A percentile compares a stretch with the other conserved stretches of the same genome.
These are phyloP conservation scores for Dendrocincla fuliginosa DNA, from an alignment of 2,797 vertebrate species.

Conservation along the genomic window DNA sequence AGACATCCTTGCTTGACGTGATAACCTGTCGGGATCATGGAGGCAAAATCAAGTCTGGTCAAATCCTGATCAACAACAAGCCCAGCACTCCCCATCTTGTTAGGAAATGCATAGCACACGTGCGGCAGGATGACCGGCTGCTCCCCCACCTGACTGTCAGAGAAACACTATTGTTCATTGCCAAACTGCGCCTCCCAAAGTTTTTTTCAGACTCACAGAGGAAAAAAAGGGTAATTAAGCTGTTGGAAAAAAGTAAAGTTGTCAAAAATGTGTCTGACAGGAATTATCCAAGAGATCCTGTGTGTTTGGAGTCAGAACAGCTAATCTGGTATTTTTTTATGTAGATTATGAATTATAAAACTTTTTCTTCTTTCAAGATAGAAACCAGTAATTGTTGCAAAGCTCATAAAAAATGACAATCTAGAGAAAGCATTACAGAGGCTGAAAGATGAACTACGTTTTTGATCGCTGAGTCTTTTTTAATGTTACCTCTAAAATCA, in stretches of 20 bases:
- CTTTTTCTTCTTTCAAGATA: conserved; percentile 45
- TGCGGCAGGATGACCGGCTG: conserved; percentile 91
- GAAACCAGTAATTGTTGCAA: conserved; percentile 51
- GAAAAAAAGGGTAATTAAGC: conserved; percentile 86
- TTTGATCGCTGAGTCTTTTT: not conserved
- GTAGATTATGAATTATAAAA: conserved; percentile 56
- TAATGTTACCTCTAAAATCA: not conserved
- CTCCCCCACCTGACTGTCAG: conserved; percentile 92
- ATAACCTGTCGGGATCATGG: conserved; percentile 89
- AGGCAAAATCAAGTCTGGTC: conserved; percentile 83
- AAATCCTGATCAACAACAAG: conserved; percentile 87
- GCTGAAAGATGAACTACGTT: not conserved
- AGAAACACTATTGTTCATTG: conserved; percentile 89
- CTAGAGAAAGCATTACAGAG: conserved; percentile 29
- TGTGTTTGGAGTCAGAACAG: conserved; percentile 54
- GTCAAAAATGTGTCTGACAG: conserved; percentile 66
- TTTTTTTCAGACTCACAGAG: conserved; percentile 87
- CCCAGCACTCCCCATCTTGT: conserved; percentile 85
- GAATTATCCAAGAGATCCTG: conserved; percentile 37
- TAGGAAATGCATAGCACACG: conserved; percentile 89
- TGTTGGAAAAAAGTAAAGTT: conserved; percentile 58
- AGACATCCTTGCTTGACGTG: conserved; percentile 90
- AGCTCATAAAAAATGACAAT: conserved; percentile 38
- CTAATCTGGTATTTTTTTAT: conserved; percentile 51
- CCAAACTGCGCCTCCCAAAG: conserved; percentile 90